Evolutionary conservation across 2,113 vertebrate genomes (phyloP), one percentile per base, ranked within the genome.

Genomic region (Equus quagga): DNA sequence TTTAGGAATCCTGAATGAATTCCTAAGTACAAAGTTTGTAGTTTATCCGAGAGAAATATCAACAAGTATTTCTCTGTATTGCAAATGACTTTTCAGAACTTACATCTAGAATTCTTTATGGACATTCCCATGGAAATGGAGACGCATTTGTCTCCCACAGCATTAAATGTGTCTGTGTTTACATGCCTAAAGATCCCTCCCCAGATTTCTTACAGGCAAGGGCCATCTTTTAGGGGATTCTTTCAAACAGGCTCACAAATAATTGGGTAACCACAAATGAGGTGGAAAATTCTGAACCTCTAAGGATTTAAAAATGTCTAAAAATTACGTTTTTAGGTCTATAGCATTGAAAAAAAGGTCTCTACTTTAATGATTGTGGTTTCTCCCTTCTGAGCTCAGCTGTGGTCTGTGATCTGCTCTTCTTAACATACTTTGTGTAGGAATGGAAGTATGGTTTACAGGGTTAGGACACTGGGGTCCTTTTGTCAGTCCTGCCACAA

Each of bases 381-480:
- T 49, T 19, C 23, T 60, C 19, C 28, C 18, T 33, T 64, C 31
- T 70, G 11, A 72, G 64, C 65, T 44, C 19, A 60, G 5, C 3
- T 23, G 8, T 3, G 7, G 8, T 60, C 58, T 60, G 36, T 54
- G 49, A 24, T 46, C 41, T 4, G 1, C 4, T 33, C 19, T 46
- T 56, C 51, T 36, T 26, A 12, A 62, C 3, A 11, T 1, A 19
- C 44, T 19, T 36, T 28, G 9, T 8, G 41, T 2, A 6, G n/a
- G 28, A 15, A 10, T 3, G 9, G 41, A 12, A 36, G 4, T n/a
- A 17, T 5, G 10, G n/a, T 15, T 21, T 28, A 14, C 7, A 49
- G 58, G 33, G 13, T 2, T 1, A 15, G 36, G 41, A 5, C 3
- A 7, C 36, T 4, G 3, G 67, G 23, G 9, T 28, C 3, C 17